A percentile compares a stretch with the other conserved stretches of the same genome.
These are phyloP conservation scores for Epirrita christyi DNA, from an alignment of 2,888 invertebrate species.

Conservation along the genomic window DNA sequence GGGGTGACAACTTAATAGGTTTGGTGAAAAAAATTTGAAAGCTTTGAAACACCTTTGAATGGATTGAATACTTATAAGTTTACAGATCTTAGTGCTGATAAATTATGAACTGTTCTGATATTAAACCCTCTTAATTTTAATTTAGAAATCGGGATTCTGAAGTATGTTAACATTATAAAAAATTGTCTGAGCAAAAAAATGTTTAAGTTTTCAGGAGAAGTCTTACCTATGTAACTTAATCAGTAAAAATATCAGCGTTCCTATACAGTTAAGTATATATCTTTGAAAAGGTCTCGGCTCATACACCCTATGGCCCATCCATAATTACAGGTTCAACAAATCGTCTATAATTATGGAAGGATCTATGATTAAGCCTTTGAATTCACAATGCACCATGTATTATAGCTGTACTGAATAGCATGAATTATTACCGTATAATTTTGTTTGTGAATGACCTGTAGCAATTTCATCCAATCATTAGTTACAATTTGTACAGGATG, in stretches of 20 bases:
- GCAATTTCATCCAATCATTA: slow-evolving; percentile 41
- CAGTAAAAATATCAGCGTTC: slow-evolving; percentile 10
- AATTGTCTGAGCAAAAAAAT: too few species aligned
- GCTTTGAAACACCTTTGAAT: slow-evolving; percentile 59
- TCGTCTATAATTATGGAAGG: slow-evolving; percentile 33
- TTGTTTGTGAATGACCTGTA: slow-evolving; percentile 36
- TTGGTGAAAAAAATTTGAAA: slow-evolving; percentile 72
- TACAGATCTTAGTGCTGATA: too few species aligned
- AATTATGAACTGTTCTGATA: too few species aligned
- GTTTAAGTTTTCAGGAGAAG: slow-evolving; percentile 31
- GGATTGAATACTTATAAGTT: slow-evolving; percentile 40
- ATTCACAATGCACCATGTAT: slow-evolving; percentile 34
- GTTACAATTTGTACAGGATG: slow-evolving; percentile 35
- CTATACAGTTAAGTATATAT: too few species aligned
- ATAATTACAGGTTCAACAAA: slow-evolving; percentile 32
- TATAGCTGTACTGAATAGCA: slow-evolving; percentile 30
- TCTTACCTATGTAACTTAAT: slow-evolving; percentile 12
- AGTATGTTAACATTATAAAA: too few species aligned
- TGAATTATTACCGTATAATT: slow-evolving; percentile 40
- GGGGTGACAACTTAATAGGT: slow-evolving; percentile 64
- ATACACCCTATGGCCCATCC: slow-evolving; percentile 7
- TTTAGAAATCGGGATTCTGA: too few species aligned
- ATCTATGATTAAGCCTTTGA: slow-evolving; percentile 40
- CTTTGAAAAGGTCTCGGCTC: slow-evolving; percentile 24
- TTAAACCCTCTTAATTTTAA: too few species aligned